Base-by-base conservation (phyloP, 2,797 vertebrate genomes). In the Sternarchorhynchus goeldii region DNA sequence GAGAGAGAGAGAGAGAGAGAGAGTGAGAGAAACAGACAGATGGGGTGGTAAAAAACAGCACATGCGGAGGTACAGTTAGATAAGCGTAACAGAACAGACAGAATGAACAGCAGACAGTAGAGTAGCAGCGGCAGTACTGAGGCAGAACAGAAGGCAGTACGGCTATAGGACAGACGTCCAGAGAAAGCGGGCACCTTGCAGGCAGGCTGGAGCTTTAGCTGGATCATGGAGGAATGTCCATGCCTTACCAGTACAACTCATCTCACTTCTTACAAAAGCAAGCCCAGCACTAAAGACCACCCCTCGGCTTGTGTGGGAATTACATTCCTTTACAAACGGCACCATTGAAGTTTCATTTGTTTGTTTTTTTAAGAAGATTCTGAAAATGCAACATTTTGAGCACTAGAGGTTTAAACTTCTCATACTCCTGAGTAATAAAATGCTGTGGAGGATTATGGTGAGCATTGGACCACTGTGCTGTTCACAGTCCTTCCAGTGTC, bases 21-120 rank as follows among this genome's bases (percentile, higher is more conserved):
- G 6, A 62, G 36, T 45, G 62, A 66, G 32, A 12, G 20, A 68
- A 60, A 56, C 31, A 50, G 21, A 70, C 20, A 80, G 31, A 78
- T 57, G 59, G 41, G 21, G 32, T 17, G 20, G 56, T 81, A 31
- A 78, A 82, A 81, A 77, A 76, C 84, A 88, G 25, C 88, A 88
- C 93, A 86, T 94, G 90, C 93, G 92, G 83, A 89, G 79, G 85
- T 85, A 85, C 87, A 88, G 90, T 93, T 90, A 93, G 93, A 79
- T 75, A 75, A 68, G 75, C 58, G 56, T 68, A 77, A 78, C 75
- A 68, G 72, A 80, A 75, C 70, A 69, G 41, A 39, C 68, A 82
- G 76, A 69, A 73, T 72, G 68, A 70, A 63, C 68, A 78, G 75
- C 74, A 60, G 60, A 82, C 41, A 75, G 71, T 66, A 58, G 36